Conservation (phyloP, 1,140 invertebrate species). For the Neotoxoptera formosana region DNA sequence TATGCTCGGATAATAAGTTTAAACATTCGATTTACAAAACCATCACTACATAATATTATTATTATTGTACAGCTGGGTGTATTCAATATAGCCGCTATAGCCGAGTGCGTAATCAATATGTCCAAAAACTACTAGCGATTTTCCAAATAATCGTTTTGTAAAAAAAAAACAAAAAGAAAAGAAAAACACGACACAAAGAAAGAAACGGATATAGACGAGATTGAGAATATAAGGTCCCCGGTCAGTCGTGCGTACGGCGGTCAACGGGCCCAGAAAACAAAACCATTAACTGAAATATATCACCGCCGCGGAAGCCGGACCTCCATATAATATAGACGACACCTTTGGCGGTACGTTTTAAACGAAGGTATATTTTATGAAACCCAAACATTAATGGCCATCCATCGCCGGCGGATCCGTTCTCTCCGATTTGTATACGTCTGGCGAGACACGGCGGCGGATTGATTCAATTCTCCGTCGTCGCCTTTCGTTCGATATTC, state of each 20-base stretch:
- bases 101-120: too few species aligned
- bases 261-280: neutral
- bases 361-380: neutral
- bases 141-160: neutral
- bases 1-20: too few species aligned
- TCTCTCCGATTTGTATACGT: neutral
- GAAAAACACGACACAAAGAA: neutral
- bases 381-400: neutral
- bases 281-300: constrained; percentile 1
- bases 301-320: neutral
- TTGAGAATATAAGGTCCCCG: neutral
- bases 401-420: neutral
- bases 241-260: neutral
- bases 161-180: neutral
- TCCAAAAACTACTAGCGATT: neutral
- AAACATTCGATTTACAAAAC: neutral
- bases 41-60: neutral
- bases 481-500: neutral
- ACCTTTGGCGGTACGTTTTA: neutral
- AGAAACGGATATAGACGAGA: neutral
- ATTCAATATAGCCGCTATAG: neutral
- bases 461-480: neutral
- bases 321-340: neutral
- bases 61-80: neutral
- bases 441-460: neutral